These are phyloP conservation scores for Sebastes goodei DNA, from an alignment of 2,797 vertebrate species.

Conservation along the genomic window DNA sequence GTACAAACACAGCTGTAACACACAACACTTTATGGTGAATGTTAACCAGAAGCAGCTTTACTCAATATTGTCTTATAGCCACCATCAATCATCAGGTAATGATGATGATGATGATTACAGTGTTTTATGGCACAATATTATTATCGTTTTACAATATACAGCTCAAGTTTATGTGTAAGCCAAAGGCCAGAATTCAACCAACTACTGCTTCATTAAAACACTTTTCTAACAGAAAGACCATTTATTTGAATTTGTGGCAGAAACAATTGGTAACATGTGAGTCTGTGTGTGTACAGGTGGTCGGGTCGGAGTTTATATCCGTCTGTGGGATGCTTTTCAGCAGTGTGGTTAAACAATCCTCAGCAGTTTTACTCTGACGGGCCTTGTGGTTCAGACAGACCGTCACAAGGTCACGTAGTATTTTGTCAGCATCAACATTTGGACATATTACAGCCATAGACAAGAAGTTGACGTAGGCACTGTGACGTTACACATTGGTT, in stretches of 20 bases:
- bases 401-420: background rate
- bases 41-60: background rate
- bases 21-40: background rate
- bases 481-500: too few species aligned
- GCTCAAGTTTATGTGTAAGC: background rate
- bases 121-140: background rate
- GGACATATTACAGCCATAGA: background rate
- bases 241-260: background rate
- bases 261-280: slow-evolving; percentile 4
- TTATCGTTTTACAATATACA: background rate
- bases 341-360: background rate
- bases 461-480: too few species aligned
- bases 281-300: slow-evolving; percentile 8
- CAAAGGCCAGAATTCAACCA: background rate
- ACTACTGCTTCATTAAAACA: background rate
- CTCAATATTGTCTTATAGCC: background rate
- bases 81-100: background rate
- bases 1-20: background rate
- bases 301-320: background rate
- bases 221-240: background rate
- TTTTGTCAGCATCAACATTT: slow-evolving; percentile 5
- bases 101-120: background rate
- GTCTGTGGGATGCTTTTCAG: background rate
- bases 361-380: background rate
- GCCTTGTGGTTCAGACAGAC: background rate